Evolutionary conservation across 2,113 vertebrate genomes (phyloP), one percentile per base, ranked within the genome.

Genomic region (Phyllopteryx taeniolatus): DNA sequence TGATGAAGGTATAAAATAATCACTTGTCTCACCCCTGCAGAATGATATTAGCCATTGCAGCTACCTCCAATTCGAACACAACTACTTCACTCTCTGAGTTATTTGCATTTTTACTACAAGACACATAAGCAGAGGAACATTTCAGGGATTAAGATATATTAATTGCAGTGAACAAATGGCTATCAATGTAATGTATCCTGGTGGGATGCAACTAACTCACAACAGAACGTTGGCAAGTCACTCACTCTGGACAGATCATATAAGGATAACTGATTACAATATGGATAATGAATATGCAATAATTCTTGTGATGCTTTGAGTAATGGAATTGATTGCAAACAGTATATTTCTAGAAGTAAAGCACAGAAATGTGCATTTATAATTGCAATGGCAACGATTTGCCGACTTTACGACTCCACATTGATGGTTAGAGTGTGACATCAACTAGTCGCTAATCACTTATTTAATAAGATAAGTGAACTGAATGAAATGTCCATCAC

Each of bases 11-110:
- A 49, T 33, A 43, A n/a, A 19, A n/a, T 54, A 53, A 31, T 63
- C 2, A 12, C 69, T 62, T 17, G 70, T 83, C 93, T 94, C 83
- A 96, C 95, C 94, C 93, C 0, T 92, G 92, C 27, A 94, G 83
- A 5, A 94, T 92, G 60, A 95, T 88, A 5, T 87, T 81, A 47
- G 94, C 87, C 71, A 86, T 70, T 5, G 92, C 93, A 46, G 94
- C 91, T 31, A 95, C 94, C 0, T 90, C 90, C 72, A 95, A 87
- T 13, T 75, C 74, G 60, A 88, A 88, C 53, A 86, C 74, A 54
- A 94, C 91, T 71, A 94, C 62, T 0, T 94, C 92, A 5, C 95
- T 96, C 64, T 93, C 92, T 0, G 95, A 95, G 84, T 95, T 95
- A 78, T 95, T 96, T 19, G 85, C 90, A 83, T 95, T 96, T 91